Conservation (phyloP, 2,888 invertebrate species). For the Mythimna loreyi region DNA sequence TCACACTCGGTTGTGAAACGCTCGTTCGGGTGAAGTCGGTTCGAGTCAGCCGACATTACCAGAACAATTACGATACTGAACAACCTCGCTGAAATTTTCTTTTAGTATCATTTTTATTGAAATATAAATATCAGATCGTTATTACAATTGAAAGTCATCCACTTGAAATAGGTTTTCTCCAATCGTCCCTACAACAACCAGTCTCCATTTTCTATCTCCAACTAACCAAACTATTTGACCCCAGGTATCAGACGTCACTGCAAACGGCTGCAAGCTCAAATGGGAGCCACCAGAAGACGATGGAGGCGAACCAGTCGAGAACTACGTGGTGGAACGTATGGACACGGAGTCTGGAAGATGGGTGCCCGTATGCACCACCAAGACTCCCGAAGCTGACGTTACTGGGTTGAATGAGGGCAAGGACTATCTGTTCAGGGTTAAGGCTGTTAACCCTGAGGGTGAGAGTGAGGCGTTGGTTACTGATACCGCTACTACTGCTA, state of each 20-base stretch:
- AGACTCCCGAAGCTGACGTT: conserved; percentile 95
- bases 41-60: too few species aligned
- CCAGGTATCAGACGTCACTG: conserved; percentile 95
- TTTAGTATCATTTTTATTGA: too few species aligned
- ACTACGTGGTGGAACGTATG: conserved; percentile 99
- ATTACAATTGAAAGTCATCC: too few species aligned
- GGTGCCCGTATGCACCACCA: conserved; percentile 96
- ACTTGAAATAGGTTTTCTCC: too few species aligned
- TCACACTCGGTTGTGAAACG: too few species aligned
- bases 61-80: too few species aligned
- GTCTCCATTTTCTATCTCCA: neutral
- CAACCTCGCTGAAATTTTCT: too few species aligned
- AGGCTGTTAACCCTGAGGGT: conserved; percentile 98
- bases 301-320: conserved; percentile 98
- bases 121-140: too few species aligned
- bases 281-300: conserved; percentile 99
- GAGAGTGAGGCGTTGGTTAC: conserved; percentile 99
- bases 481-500: conserved; percentile 97
- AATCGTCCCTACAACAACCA: too few species aligned
- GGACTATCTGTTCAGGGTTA: conserved; percentile 99
- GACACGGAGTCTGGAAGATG: conserved; percentile 97
- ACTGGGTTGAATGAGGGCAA: conserved; percentile 98
- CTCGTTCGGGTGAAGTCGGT: too few species aligned
- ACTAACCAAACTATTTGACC: neutral
- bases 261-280: conserved; percentile 97